These are phyloP conservation scores for Platygyra sinensis DNA, from an alignment of 64 coral and sea anemone species.

Conservation along the genomic window DNA sequence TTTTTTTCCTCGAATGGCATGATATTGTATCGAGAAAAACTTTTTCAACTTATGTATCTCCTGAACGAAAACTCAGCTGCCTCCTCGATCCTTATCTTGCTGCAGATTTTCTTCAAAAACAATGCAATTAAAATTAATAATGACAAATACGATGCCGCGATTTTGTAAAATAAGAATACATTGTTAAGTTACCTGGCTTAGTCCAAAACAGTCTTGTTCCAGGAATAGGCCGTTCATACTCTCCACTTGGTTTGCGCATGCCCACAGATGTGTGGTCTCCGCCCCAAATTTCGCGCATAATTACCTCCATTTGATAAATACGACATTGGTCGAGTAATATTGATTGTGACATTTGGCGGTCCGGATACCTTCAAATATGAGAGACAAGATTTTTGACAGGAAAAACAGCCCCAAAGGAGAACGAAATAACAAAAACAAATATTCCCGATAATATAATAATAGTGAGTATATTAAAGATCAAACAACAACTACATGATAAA, in stretches of 20 bases:
- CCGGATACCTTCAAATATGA: too few relatives aligned
- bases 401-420: background rate
- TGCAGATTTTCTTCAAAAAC: too few relatives aligned
- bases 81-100: too few relatives aligned
- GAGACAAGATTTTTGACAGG: too few relatives aligned
- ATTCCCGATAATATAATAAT: too few relatives aligned
- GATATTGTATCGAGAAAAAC: too few relatives aligned
- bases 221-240: constrained; percentile 30
- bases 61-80: too few relatives aligned
- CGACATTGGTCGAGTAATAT: constrained; percentile 35
- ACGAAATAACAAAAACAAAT: background rate
- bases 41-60: too few relatives aligned
- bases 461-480: too few relatives aligned
- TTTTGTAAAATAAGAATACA: too few relatives aligned
- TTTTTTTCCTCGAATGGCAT: too few relatives aligned
- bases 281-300: constrained; percentile 5
- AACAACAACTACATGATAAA: too few relatives aligned
- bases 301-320: constrained; percentile 42
- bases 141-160: background rate
- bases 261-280: constrained; percentile 52
- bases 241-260: constrained; percentile 27
- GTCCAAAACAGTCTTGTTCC: constrained; percentile 51
- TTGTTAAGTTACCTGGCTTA: constrained; percentile 19
- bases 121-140: background rate
- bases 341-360: constrained; percentile 15